Base-by-base conservation (phyloP, 2,113 vertebrate species). In the Galeopterus variegatus region DNA sequence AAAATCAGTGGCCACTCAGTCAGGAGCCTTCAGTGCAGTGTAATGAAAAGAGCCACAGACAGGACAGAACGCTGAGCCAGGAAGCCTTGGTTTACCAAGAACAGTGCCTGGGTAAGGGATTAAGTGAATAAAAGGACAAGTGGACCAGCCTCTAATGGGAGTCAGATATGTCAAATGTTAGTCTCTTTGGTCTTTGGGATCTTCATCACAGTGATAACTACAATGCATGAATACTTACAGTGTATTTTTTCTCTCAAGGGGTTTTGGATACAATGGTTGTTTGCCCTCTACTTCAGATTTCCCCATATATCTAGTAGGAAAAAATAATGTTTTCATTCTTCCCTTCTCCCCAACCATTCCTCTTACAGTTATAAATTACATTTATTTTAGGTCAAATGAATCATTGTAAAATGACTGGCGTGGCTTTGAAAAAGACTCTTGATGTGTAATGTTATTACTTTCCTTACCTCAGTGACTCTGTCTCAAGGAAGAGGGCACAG, bases 201-300 rank as follows among this genome's bases (percentile, higher is more conserved):
- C 5, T 28, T 75, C 23, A 36, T 33, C 65, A 31, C 6, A 52
- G 2, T n/a, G 13, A 18, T 31, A 33, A 28, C 24, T 56, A 7
- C 2, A 33, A 4, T 4, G 8, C 15, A 15, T 3, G 17, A 26
- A 8, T 3, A 13, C 24, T 28, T 45, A 23, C 0, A 15, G 5
- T 6, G 6, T 50, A 31, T 41, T 31, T 87, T 89, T 69, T 26
- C 54, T 36, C 41, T 21, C 26, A 90, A 60, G 28, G n/a, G 5
- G 28, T 86, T 89, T 84, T 69, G 41, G 33, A n/a, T 67, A 19
- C 24, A 54, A 41, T 56, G 19, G 60, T 56, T 86, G 4, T 41
- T 26, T 83, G 54, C 11, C 41, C 19, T 87, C 1, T 56, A 33
- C 54, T 84, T 85, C 28, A 72, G 64, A 89, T 41, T 81, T 52